These are phyloP conservation scores for Ramphastos sulfuratus DNA, from an alignment of 2,113 vertebrate species.

Conservation along the genomic window DNA sequence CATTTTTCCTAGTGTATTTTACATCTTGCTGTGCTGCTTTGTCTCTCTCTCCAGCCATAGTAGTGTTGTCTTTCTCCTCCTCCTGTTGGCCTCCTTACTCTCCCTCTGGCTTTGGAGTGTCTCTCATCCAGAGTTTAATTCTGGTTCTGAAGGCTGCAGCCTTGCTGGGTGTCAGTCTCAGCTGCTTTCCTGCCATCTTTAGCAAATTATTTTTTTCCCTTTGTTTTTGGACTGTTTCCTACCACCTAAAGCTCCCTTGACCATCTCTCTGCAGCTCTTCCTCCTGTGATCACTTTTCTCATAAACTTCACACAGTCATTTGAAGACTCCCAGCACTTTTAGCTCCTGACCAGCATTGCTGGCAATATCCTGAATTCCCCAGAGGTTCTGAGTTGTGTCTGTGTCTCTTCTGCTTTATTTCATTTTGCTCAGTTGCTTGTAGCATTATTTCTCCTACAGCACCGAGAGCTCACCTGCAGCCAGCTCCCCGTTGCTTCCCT, in stretches of 20 bases:
- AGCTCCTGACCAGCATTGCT: background rate
- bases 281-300: background rate
- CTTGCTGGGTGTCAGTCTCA: background rate
- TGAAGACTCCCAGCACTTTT: background rate
- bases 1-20: background rate
- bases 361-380: background rate
- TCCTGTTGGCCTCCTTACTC: background rate
- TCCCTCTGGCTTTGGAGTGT: background rate
- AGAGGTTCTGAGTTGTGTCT: background rate
- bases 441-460: background rate
- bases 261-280: background rate
- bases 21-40: background rate
- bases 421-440: background rate
- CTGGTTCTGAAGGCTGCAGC: background rate
- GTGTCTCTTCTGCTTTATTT: background rate
- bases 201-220: background rate
- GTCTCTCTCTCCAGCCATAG: background rate
- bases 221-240: background rate
- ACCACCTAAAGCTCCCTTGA: fast-evolving
- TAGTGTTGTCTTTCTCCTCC: background rate
- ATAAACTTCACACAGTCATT: background rate
- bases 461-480: background rate
- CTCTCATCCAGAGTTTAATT: background rate
- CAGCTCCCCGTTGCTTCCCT: background rate
- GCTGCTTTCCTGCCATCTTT: background rate